Evolutionary conservation across 2,113 vertebrate species (phyloP).

Genomic region (Vulpes ferrilata): DNA sequence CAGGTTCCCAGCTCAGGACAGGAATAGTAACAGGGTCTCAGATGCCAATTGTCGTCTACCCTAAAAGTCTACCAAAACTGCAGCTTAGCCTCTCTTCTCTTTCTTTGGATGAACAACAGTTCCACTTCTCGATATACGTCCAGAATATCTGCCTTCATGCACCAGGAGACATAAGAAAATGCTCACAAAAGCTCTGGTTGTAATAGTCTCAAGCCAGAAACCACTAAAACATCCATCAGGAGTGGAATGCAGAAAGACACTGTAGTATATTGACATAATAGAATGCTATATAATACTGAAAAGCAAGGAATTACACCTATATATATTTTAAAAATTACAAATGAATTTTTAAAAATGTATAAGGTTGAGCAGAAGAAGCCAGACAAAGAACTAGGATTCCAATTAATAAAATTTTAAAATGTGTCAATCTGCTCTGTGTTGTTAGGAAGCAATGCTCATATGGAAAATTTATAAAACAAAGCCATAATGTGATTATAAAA

Average conservation of each 20-base stretch:
- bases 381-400: not conserved
- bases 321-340: not conserved
- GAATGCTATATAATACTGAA: slow-evolving; percentile 31
- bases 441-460: not conserved
- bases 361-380: slow-evolving; percentile 16
- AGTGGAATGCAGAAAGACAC: not conserved
- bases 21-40: not conserved
- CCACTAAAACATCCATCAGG: not conserved
- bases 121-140: not conserved
- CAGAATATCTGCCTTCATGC: not conserved
- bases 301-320: not conserved
- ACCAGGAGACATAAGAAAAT: not conserved
- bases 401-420: slow-evolving; percentile 21
- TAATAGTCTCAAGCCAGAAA: slow-evolving; percentile 7
- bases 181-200: not conserved
- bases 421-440: not conserved
- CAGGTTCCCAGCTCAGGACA: not conserved
- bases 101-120: not conserved
- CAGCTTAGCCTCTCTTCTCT: not conserved
- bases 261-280: not conserved
- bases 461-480: not conserved
- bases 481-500: not conserved
- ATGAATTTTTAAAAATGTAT: not conserved
- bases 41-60: not conserved
- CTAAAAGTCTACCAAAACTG: not conserved